Percentiles rank a stretch among this genome's conserved stretches.
phyloP scores from a whole-genome alignment of 2,113 vertebrate genomes.

The Cettia cetti region DNA sequence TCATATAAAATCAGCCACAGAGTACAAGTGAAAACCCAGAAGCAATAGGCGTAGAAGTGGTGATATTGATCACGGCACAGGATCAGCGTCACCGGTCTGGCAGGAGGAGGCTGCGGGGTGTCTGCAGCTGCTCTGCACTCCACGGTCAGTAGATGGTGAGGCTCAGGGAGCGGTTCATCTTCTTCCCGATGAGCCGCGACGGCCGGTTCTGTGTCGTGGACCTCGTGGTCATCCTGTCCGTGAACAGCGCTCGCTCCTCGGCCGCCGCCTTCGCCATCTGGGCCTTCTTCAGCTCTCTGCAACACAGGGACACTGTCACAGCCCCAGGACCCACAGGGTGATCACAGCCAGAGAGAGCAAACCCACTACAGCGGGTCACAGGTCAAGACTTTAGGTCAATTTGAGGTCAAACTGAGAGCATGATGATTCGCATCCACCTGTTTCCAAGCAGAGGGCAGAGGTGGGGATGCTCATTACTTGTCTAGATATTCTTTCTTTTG shows the following conservation, averaged over 20 bases:
- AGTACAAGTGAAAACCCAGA: constrained; percentile 50
- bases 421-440: not conserved
- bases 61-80: constrained; percentile 29
- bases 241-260: constrained; percentile 89
- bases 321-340: rapidly evolving
- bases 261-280: constrained; percentile 92
- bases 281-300: constrained; percentile 95
- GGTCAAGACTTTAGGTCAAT: not conserved
- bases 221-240: constrained; percentile 88
- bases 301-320: not conserved
- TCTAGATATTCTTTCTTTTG: not conserved
- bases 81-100: not conserved
- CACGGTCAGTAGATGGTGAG: constrained; percentile 90
- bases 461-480: not conserved
- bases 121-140: constrained; percentile 28
- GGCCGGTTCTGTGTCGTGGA: constrained; percentile 87
- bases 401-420: not conserved
- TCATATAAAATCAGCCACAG: constrained; percentile 44
- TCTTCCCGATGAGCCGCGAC: constrained; percentile 92
- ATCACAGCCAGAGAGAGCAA: not conserved
- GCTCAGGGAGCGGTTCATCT: constrained; percentile 95
- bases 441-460: not conserved
- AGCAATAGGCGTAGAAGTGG: constrained; percentile 58
- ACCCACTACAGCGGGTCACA: not conserved
- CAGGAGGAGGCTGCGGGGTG: constrained; percentile 41